Percentiles rank a stretch among this genome's conserved stretches.
Conservation (phyloP, 2,888 invertebrate genomes). For the Nemurella pictetii region DNA sequence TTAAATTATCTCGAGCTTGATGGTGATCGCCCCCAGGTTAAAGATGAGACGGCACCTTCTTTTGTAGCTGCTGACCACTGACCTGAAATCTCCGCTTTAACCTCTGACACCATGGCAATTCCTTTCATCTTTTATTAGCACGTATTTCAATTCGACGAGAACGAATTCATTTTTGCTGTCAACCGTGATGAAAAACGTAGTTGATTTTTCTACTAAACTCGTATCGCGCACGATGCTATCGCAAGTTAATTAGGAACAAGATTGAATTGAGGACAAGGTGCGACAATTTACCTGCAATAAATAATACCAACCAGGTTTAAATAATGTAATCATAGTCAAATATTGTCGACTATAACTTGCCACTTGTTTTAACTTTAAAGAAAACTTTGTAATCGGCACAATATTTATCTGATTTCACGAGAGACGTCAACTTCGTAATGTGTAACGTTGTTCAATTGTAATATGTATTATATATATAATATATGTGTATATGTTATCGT, state of each 20-base stretch:
- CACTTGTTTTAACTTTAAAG: background rate
- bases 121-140: background rate
- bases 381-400: background rate
- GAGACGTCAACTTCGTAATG: no score
- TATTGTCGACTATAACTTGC: background rate
- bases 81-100: background rate
- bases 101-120: background rate
- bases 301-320: background rate
- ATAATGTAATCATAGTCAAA: background rate
- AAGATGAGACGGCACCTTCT: background rate
- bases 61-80: background rate
- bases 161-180: background rate
- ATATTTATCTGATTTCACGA: no score
- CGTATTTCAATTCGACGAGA: background rate
- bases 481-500: no score
- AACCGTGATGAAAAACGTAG: background rate
- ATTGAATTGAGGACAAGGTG: background rate
- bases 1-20: background rate
- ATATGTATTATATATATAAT: no score
- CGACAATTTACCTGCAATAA: background rate
- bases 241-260: background rate
- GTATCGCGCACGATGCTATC: background rate
- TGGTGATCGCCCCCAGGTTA: background rate
- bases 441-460: no score
- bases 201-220: background rate